Percentiles rank a stretch among this genome's conserved stretches.
Evolutionary conservation across 2,888 invertebrate genomes (phyloP).

Genomic region (Hipparchia semele): DNA sequence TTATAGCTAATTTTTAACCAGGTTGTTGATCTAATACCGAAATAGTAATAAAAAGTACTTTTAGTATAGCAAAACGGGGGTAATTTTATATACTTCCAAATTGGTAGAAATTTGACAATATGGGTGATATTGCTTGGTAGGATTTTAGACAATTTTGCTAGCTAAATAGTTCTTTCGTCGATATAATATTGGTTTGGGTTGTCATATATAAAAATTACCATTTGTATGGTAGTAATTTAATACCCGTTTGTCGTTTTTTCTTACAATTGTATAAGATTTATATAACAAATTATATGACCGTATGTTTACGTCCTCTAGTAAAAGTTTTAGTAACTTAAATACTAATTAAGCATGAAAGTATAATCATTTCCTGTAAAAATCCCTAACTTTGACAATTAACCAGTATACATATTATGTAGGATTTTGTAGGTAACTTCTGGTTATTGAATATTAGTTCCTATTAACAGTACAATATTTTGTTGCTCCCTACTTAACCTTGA

Average conservation of each 20-base stretch:
- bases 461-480: constrained; percentile 21
- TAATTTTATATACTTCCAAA: constrained; percentile 39
- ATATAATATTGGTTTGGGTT: constrained; percentile 32
- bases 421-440: constrained; percentile 38
- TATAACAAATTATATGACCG: constrained; percentile 33
- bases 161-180: constrained; percentile 38
- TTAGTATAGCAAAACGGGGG: constrained; percentile 40
- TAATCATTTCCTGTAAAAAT: constrained; percentile 35
- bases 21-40: constrained; percentile 33
- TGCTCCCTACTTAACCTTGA: constrained; percentile 2
- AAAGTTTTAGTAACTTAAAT: constrained; percentile 30
- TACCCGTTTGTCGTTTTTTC: constrained; percentile 35
- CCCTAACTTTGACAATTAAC: constrained; percentile 39
- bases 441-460: constrained; percentile 31
- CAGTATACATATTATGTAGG: constrained; percentile 30
- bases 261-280: constrained; percentile 15
- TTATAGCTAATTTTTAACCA: constrained; percentile 40
- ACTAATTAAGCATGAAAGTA: constrained; percentile 41
- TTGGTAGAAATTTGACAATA: constrained; percentile 41
- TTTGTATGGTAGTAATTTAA: constrained; percentile 37
- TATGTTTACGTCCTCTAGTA: constrained; percentile 38
- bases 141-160: constrained; percentile 44
- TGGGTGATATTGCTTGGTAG: constrained; percentile 44
- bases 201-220: constrained; percentile 37
- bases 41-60: constrained; percentile 32